phyloP scores from a whole-genome alignment of 2,888 invertebrate species.

The Macaria liturata region DNA sequence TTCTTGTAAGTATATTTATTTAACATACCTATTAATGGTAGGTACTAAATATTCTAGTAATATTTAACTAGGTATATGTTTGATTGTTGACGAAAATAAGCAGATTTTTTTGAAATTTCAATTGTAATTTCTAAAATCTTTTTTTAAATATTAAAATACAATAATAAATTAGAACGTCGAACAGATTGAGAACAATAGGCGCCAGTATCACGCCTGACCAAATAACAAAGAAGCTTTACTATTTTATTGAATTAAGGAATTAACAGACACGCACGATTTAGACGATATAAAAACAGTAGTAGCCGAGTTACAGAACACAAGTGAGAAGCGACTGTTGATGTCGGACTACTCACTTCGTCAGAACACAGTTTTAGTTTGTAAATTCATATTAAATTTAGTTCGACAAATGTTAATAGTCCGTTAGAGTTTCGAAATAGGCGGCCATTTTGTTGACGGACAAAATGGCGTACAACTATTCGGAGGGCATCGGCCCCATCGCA shows the following conservation, averaged over 20 bases:
- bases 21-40: too few relatives aligned
- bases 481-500: slow-evolving; percentile 69
- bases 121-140: too few relatives aligned
- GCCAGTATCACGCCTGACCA: slow-evolving; percentile 68
- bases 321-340: slow-evolving; percentile 79
- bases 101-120: too few relatives aligned
- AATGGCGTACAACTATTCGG: slow-evolving; percentile 71
- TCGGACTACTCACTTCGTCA: slow-evolving; percentile 84
- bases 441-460: slow-evolving; percentile 65
- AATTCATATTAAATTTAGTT: slow-evolving; percentile 23
- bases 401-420: slow-evolving; percentile 50
- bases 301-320: slow-evolving; percentile 49
- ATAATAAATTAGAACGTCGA: slow-evolving; percentile 44
- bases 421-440: slow-evolving; percentile 30
- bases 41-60: too few relatives aligned
- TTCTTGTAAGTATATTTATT: too few relatives aligned
- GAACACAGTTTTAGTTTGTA: slow-evolving; percentile 38
- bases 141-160: neutral
- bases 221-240: slow-evolving; percentile 76
- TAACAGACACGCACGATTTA: slow-evolving; percentile 75
- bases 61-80: too few relatives aligned
- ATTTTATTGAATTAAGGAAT: slow-evolving; percentile 83
- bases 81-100: too few relatives aligned
- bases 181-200: slow-evolving; percentile 70
- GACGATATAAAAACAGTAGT: slow-evolving; percentile 67